Evolutionary conservation across 2,113 vertebrate genomes (phyloP), one percentile per base, ranked within the genome.

Genomic region (Myrmecophaga tridactyla): DNA sequence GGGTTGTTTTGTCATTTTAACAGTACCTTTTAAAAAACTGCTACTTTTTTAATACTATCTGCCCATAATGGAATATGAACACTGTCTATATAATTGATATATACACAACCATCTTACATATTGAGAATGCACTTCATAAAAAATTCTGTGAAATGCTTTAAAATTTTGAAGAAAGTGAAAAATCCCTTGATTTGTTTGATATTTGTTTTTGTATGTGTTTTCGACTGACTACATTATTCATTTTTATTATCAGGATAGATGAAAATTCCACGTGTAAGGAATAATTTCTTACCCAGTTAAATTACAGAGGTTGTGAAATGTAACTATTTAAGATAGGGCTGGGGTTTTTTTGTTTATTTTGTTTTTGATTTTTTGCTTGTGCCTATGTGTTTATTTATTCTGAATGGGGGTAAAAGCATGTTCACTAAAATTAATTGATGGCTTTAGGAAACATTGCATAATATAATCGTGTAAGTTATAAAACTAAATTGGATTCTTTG

Each of bases 201-300:
- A 17, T 48, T 76, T 76, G n/a, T n/a, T n/a, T n/a, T n/a, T 43
- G 21, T 72, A 7, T 60, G 14, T 96, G 34, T 76, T 77, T 89
- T 90, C 5, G 43, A 77, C 77, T 92, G 15, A 86, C 10, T 67
- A 3, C 18, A 23, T 90, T 90, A 41, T 63, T 90, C 29, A 65
- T 86, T 93, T 88, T 92, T 87, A 39, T 92, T 96, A 48, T 53
- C 39, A 92, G 53, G 80, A 85, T 85, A 90, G 58, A 58, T 56
- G 7, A 75, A 73, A 76, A 25, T 58, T 93, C 56, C 62, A 80
- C 31, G 7, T n/a, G 18, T 70, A 20, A 69, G 41, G 95, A 76
- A 67, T 88, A 86, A 91, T 92, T 94, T 93, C 48, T 94, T 83
- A n/a, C 10, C 48, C 17, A 75, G 48, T 41, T 78, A 78, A 75